Conservation (phyloP, 1,140 invertebrate genomes). For the Oryzaephilus surinamensis region DNA sequence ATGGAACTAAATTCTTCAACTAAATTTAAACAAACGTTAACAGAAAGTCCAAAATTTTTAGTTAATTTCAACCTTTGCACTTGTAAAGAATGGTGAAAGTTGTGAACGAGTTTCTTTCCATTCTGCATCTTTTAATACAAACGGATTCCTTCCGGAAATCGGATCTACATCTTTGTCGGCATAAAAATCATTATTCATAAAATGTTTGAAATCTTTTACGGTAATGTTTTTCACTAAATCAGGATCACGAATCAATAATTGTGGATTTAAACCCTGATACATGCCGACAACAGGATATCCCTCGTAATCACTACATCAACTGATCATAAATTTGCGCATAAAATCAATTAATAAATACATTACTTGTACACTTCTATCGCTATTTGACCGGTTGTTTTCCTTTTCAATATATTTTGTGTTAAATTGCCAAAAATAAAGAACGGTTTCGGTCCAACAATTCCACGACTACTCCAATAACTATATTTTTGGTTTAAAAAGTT, state of each 20-base stretch:
- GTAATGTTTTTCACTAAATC: constrained; percentile 37
- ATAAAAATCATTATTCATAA: constrained; percentile 33
- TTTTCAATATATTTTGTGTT: constrained; percentile 6
- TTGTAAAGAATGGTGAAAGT: constrained; percentile 34
- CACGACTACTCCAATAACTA: constrained; percentile 4
- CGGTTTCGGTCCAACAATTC: constrained; percentile 4
- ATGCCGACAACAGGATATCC: constrained; percentile 24
- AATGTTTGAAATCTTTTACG: constrained; percentile 38
- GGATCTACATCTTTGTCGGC: constrained; percentile 31
- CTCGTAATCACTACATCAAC: constrained; percentile 16
- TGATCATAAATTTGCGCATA: not conserved
- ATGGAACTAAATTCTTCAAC: constrained; percentile 25
- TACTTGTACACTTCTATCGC: constrained; percentile 19
- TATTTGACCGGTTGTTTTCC: constrained; percentile 8
- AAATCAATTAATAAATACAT: not conserved
- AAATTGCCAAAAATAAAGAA: constrained; percentile 6
- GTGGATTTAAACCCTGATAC: constrained; percentile 23
- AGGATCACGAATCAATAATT: constrained; percentile 33
- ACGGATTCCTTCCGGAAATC: constrained; percentile 29
- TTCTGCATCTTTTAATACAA: constrained; percentile 25
- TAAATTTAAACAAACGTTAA: constrained; percentile 5
- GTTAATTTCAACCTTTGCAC: constrained; percentile 28
- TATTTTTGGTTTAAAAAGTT: constrained; percentile 4
- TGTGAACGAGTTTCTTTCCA: constrained; percentile 34
- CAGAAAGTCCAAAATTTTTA: not conserved